Percentiles rank a stretch among this genome's conserved stretches.
Conservation (phyloP, 2,797 vertebrate species). For the Nyctalus aviator region DNA sequence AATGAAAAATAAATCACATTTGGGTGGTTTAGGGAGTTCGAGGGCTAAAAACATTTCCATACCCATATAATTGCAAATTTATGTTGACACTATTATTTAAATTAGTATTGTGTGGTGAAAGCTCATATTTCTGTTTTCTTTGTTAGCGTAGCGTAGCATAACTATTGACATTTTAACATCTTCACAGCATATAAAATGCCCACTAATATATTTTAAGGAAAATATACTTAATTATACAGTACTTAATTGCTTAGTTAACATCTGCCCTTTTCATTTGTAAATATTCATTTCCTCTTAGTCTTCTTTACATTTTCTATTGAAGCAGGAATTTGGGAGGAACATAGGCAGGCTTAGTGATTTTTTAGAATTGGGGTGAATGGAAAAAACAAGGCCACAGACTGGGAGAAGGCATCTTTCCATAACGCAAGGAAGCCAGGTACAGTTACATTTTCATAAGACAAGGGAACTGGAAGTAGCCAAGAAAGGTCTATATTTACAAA, state of each 20-base stretch:
- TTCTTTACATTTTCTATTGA: neutral
- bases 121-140: neutral
- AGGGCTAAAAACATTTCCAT: neutral
- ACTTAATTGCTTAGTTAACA: neutral
- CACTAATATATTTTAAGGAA: neutral
- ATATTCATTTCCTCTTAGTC: slow-evolving; percentile 43
- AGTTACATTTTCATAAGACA: too few species aligned
- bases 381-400: too few species aligned
- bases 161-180: neutral
- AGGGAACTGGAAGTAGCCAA: too few species aligned
- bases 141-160: neutral
- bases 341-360: too few species aligned
- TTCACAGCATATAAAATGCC: neutral
- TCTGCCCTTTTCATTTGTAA: slow-evolving; percentile 35
- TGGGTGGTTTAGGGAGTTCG: neutral
- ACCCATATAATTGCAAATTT: slow-evolving; percentile 1
- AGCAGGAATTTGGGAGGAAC: too few species aligned
- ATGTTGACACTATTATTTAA: neutral
- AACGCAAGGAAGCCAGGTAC: too few species aligned
- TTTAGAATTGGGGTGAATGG: too few species aligned
- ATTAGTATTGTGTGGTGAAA: neutral
- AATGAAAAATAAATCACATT: slow-evolving; percentile 58
- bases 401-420: too few species aligned
- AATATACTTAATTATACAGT: neutral
- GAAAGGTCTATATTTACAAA: too few species aligned